These are phyloP conservation scores for Mareca penelope DNA, from an alignment of 2,797 vertebrate species.

Conservation along the genomic window DNA sequence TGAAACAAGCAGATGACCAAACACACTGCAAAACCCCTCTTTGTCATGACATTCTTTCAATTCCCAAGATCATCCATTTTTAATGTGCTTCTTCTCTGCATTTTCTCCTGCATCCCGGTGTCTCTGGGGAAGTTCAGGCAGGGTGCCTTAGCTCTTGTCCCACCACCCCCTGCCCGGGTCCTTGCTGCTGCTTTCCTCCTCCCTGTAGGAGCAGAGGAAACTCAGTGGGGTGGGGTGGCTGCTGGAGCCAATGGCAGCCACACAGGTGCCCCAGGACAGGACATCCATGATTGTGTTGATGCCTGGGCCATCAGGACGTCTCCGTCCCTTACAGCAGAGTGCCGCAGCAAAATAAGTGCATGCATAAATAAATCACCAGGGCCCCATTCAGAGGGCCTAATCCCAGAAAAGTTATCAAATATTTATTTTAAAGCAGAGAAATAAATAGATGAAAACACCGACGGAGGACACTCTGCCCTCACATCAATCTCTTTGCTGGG, in stretches of 20 bases:
- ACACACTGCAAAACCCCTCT: background rate
- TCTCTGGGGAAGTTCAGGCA: background rate
- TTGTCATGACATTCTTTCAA: background rate
- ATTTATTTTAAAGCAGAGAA: conserved; percentile 35
- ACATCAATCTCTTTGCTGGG: background rate
- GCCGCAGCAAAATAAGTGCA: background rate
- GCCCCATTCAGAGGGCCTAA: background rate
- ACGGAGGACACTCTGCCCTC: background rate
- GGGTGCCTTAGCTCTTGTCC: background rate
- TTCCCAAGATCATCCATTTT: background rate
- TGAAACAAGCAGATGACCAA: background rate
- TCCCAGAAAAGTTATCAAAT: conserved; percentile 44
- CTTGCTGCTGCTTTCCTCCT: background rate
- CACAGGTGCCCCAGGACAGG: accelerated
- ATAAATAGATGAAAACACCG: background rate
- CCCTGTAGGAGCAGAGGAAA: background rate
- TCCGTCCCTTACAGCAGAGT: background rate
- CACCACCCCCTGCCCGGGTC: background rate
- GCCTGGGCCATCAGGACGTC: background rate
- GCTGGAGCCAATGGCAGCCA: accelerated
- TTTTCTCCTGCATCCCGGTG: background rate
- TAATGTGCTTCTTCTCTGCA: background rate
- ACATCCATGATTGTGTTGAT: background rate
- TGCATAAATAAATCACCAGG: conserved; percentile 43
- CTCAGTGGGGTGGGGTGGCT: background rate